Percentiles rank a stretch among this genome's conserved stretches.
These are phyloP conservation scores for Alviniconcha marisindica DNA, from an alignment of 1,140 invertebrate genomes.

Conservation along the genomic window DNA sequence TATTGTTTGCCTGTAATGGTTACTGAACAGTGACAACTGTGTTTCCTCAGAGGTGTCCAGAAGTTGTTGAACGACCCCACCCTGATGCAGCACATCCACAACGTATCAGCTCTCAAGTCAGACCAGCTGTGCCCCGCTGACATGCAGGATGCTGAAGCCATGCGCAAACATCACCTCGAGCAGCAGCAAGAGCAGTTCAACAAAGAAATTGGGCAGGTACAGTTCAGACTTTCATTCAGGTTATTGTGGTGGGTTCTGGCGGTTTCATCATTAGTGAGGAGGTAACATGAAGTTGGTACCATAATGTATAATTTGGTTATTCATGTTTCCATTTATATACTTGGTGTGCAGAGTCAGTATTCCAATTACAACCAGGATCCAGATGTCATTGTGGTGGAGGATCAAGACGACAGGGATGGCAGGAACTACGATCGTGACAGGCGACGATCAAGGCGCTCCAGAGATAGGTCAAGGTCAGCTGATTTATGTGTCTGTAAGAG, in stretches of 20 bases:
- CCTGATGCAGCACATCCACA: slow-evolving; percentile 83
- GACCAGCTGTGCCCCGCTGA: slow-evolving; percentile 70
- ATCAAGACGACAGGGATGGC: slow-evolving; percentile 46
- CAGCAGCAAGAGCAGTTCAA: slow-evolving; percentile 84
- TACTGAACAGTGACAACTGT: not conserved
- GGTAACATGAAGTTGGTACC: no score
- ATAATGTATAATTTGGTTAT: no score
- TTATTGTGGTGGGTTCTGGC: no score
- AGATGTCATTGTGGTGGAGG: slow-evolving; percentile 35
- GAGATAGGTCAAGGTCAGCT: slow-evolving; percentile 63
- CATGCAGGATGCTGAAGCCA: slow-evolving; percentile 73
- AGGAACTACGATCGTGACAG: slow-evolving; percentile 43
- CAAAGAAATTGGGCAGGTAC: slow-evolving; percentile 78
- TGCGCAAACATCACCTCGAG: slow-evolving; percentile 72
- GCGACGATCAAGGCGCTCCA: slow-evolving; percentile 50
- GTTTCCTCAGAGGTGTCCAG: slow-evolving; percentile 63
- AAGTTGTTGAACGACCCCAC: slow-evolving; percentile 84
- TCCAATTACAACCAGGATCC: slow-evolving; percentile 11
- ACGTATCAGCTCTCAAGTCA: slow-evolving; percentile 79
- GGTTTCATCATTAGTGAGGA: no score
- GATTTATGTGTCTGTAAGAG: no score
- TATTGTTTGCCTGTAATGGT: no score
- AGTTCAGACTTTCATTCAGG: no score
- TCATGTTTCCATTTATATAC: no score
- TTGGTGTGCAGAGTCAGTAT: slow-evolving; percentile 25